These are phyloP conservation scores for Perodicticus potto DNA, from an alignment of 2,797 vertebrate species.

Conservation along the genomic window DNA sequence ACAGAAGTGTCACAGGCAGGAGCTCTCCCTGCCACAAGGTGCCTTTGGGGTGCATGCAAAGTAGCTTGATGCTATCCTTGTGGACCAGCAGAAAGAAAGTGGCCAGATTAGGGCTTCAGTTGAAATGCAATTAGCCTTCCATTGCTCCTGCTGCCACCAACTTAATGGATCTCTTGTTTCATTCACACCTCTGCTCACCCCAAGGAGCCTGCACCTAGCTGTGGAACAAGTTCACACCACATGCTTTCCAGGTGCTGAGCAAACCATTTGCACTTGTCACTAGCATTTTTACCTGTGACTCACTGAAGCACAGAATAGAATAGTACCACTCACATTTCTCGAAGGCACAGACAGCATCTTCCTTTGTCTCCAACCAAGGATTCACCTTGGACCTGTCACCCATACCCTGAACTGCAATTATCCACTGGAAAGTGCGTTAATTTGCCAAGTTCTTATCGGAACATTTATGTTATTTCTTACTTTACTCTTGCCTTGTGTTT, in stretches of 20 bases:
- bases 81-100: neutral
- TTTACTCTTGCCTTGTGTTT: neutral
- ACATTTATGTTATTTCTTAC: accelerated
- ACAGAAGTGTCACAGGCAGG: neutral
- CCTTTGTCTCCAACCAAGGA: accelerated
- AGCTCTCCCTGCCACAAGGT: neutral
- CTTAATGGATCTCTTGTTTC: constrained; percentile 36
- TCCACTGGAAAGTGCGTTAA: accelerated
- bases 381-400: neutral
- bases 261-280: constrained; percentile 80
- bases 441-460: neutral
- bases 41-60: neutral
- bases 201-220: neutral
- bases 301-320: neutral
- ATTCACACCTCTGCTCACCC: constrained; percentile 50
- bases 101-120: neutral
- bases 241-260: constrained; percentile 50
- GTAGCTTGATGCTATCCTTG: neutral
- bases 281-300: constrained; percentile 14
- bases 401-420: too few species aligned
- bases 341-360: accelerated
- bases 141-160: neutral
- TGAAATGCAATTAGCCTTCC: constrained; percentile 51
- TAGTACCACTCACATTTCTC: neutral
- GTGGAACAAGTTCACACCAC: constrained; percentile 43